Base-by-base conservation (phyloP, 2,797 vertebrate genomes). In the Chromis chromis region DNA sequence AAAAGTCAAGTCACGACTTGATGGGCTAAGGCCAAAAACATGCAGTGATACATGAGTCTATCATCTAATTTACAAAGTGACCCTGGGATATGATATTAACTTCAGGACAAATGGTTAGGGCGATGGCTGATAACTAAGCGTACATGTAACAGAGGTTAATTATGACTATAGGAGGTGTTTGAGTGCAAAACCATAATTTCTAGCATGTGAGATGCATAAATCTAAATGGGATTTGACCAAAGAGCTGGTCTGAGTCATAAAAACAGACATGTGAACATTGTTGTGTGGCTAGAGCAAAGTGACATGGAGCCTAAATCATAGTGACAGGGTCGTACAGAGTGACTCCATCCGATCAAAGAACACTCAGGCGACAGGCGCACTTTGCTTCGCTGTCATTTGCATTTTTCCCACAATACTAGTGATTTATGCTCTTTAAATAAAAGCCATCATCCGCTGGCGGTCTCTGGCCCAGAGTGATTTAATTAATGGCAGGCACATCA, bases 361-460 rank as follows among this genome's bases (percentile, higher is more conserved):
- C 81, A 78, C 76, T 86, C 48, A 40, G 50, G 74, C 52, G 77
- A 83, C 46, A 65, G 57, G 56, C 3, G 4, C 52, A 33, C 36
- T 77, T 75, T 3, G 6, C 65, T 74, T 54, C 31, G 49, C 63
- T 24, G 4, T 49, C 58, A 68, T 85, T 84, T 76, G 65, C 79
- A 82, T 87, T 74, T 65, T 64, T 46, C 66, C 66, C 67, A 80
- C 57, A 80, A 75, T 65, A 50, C 64, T 21, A 3, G 25, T 76
- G 86, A 91, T 88, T 84, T 88, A 91, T 50, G 7, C 74, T 80
- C 57, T 56, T 56, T 46, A 55, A 90, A 87, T 84, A 88, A 87
- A 87, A 87, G 70, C 70, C 81, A 78, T 88, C 85, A 87, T 83
- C 74, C 74, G 49, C 76, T 60, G 79, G 76, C 69, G 39, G 56